Evolutionary conservation across 2,113 vertebrate species (phyloP).

Genomic region (Chitala chitala): DNA sequence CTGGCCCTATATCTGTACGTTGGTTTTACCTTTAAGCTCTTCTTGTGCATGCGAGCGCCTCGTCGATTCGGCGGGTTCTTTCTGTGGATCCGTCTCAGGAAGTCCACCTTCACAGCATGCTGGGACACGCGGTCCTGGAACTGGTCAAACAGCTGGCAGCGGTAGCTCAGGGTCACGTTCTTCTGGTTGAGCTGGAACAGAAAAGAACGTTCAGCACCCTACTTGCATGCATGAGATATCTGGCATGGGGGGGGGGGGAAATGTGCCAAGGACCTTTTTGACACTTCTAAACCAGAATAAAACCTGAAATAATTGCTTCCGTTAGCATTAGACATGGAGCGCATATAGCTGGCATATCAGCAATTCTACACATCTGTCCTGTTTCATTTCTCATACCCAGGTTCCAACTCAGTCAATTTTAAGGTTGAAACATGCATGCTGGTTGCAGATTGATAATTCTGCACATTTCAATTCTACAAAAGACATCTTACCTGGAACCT

Average conservation of each 20-base stretch:
- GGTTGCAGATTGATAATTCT: no score
- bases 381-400: no score
- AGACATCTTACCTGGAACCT: no score
- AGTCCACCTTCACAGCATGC: slow-evolving; percentile 93
- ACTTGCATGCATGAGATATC: not conserved
- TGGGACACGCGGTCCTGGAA: slow-evolving; percentile 96
- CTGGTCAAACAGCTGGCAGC: slow-evolving; percentile 95
- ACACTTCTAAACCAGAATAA: no score
- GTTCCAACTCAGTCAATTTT: no score
- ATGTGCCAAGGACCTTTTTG: no score
- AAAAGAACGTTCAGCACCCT: slow-evolving; percentile 25
- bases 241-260: not conserved
- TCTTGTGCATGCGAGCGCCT: slow-evolving; percentile 68
- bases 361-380: no score
- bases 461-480: no score
- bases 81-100: slow-evolving; percentile 86
- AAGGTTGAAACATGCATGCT: no score
- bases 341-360: no score
- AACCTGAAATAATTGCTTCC: no score
- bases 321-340: no score
- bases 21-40: slow-evolving; percentile 77
- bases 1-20: not conserved
- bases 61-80: slow-evolving; percentile 80
- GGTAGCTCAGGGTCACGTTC: slow-evolving; percentile 87
- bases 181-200: slow-evolving; percentile 85